Conservation (phyloP, 2,797 vertebrate genomes). For the Microchirus variegatus region DNA sequence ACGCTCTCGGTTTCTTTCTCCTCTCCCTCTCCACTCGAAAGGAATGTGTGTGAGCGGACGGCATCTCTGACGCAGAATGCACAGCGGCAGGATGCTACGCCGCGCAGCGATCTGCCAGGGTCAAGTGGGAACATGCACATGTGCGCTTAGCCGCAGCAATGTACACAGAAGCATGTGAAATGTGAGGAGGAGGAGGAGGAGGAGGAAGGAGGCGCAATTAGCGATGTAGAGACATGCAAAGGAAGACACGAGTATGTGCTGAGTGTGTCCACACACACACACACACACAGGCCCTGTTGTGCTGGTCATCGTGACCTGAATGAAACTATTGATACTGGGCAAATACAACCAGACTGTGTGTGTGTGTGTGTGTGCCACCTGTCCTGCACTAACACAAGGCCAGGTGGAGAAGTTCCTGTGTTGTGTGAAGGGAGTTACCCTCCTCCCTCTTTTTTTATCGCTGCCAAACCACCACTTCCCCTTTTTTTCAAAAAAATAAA, state of each 20-base stretch:
- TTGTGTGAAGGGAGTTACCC: slow-evolving; percentile 20
- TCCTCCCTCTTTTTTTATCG: slow-evolving; percentile 18
- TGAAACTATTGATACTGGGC: slow-evolving; percentile 39
- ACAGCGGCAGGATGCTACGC: no score
- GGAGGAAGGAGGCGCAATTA: background rate
- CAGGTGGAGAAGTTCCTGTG: slow-evolving; percentile 48
- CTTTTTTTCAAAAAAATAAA: no score
- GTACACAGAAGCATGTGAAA: background rate
- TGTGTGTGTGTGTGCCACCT: slow-evolving; percentile 44
- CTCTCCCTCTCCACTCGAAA: no score
- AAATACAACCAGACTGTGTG: slow-evolving; percentile 36
- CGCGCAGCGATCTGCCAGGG: no score
- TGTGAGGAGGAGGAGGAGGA: no score
- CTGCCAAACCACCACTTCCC: slow-evolving; percentile 44
- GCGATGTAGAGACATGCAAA: background rate
- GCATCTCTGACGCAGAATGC: no score
- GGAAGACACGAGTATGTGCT: background rate
- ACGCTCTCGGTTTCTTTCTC: no score
- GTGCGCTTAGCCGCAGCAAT: no score
- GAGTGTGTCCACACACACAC: background rate
- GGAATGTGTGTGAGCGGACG: no score
- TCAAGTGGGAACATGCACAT: no score
- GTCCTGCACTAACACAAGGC: slow-evolving; percentile 61
- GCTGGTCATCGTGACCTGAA: slow-evolving; percentile 37
- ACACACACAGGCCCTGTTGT: slow-evolving; percentile 11